These are phyloP conservation scores for Heteromormyrus szaboi DNA, from an alignment of 2,797 vertebrate species.

Conservation along the genomic window DNA sequence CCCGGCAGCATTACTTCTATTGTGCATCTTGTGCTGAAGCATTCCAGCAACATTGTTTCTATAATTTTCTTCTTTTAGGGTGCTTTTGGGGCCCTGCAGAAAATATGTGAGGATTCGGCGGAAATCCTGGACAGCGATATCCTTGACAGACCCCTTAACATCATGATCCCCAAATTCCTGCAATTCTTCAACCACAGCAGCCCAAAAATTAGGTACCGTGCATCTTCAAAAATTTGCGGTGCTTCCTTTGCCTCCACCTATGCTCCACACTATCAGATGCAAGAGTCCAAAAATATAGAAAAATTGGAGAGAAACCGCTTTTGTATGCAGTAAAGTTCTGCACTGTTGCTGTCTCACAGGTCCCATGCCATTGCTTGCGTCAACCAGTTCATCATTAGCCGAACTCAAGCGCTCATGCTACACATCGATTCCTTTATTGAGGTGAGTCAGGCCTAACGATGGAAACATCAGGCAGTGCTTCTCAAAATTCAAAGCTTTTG, in stretches of 20 bases:
- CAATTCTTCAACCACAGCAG: constrained; percentile 97
- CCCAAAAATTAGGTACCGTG: constrained; percentile 83
- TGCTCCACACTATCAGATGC: not conserved
- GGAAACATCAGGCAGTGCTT: not conserved
- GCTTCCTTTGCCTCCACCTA: not conserved
- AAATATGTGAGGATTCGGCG: constrained; percentile 95
- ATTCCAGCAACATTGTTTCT: not conserved
- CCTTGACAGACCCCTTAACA: constrained; percentile 88
- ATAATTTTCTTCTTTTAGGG: constrained; percentile 60
- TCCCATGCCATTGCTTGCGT: constrained; percentile 96
- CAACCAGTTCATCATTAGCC: constrained; percentile 96
- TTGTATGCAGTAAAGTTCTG: not conserved
- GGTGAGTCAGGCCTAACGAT: constrained; percentile 53
- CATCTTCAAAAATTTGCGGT: not conserved
- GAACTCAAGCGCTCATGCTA: constrained; percentile 94
- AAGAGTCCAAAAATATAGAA: not conserved
- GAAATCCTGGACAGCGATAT: constrained; percentile 96
- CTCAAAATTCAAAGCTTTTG: not conserved
- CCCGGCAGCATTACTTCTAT: not conserved
- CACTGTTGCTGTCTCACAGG: constrained; percentile 48
- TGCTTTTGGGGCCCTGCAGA: constrained; percentile 92
- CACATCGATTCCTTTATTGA: constrained; percentile 96
- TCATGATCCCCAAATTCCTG: constrained; percentile 97
- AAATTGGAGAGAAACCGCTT: not conserved
- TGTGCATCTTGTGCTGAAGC: not conserved